Percentiles rank a stretch among this genome's conserved stretches.
These are phyloP conservation scores for Ernsta delagoae DNA, from an alignment of 2,888 invertebrate species.

Conservation along the genomic window DNA sequence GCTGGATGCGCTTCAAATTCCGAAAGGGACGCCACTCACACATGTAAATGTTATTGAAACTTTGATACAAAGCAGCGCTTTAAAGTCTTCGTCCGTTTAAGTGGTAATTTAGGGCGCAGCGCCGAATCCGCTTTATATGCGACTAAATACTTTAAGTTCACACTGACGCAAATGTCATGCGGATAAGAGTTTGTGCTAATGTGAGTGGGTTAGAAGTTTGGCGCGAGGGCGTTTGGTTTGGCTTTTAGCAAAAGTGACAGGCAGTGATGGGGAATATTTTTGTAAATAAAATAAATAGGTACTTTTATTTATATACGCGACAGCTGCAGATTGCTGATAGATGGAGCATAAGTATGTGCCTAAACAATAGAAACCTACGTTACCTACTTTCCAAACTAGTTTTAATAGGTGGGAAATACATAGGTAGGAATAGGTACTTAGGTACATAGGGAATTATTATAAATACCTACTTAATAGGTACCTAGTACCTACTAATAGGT, in stretches of 20 bases:
- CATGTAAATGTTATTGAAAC: not conserved
- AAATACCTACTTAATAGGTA: no score
- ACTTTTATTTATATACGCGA: slow-evolving; percentile 35
- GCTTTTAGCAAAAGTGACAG: slow-evolving; percentile 49
- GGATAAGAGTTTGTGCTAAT: slow-evolving; percentile 28
- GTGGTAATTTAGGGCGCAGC: slow-evolving; percentile 38
- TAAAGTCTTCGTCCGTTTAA: not conserved
- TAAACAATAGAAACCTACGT: no score
- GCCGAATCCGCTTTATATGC: slow-evolving; percentile 34
- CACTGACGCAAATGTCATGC: slow-evolving; percentile 21
- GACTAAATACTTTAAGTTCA: slow-evolving; percentile 8
- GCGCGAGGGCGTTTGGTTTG: slow-evolving; percentile 51
- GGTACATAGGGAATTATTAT: no score
- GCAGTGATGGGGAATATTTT: slow-evolving; percentile 50
- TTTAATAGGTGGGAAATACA: not conserved
- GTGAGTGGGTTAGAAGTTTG: slow-evolving; percentile 48
- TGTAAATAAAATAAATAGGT: slow-evolving; percentile 47
- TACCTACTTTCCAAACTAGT: no score
- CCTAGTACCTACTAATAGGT: no score
- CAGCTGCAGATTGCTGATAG: slow-evolving; percentile 7
- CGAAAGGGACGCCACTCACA: slow-evolving; percentile 39
- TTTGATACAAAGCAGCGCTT: slow-evolving; percentile 18
- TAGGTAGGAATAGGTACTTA: not conserved
- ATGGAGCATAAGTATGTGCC: not conserved
- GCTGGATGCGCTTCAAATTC: slow-evolving; percentile 40